Conservation (phyloP, 1,140 invertebrate species). For the Varroa destructor region DNA sequence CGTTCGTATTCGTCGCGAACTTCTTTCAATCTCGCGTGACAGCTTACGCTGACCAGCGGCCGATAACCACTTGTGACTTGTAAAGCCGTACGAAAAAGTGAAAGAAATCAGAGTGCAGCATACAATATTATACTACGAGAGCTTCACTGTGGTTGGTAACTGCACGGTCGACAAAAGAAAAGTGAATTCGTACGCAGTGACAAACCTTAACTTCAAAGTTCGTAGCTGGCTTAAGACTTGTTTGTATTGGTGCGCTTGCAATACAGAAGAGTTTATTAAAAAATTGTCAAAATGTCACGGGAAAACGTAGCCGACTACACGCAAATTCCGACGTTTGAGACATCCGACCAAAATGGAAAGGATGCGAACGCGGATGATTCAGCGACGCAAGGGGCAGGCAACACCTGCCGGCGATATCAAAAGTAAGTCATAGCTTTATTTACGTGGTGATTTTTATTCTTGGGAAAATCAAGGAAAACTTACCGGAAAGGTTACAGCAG, state of each 20-base stretch:
- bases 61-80: too few species aligned
- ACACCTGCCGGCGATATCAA: not conserved
- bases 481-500: too few species aligned
- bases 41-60: too few species aligned
- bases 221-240: not conserved
- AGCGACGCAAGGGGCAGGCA: not conserved
- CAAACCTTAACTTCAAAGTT: not conserved
- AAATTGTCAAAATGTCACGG: not conserved
- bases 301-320: conserved; percentile 26
- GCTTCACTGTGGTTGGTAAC: too few species aligned
- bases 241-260: not conserved
- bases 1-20: too few species aligned
- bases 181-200: too few species aligned
- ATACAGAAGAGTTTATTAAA: not conserved
- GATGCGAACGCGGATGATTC: not conserved
- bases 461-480: too few species aligned
- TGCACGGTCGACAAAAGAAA: too few species aligned
- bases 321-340: conserved; percentile 21
- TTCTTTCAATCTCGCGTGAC: too few species aligned
- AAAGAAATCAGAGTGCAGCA: too few species aligned
- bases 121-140: too few species aligned
- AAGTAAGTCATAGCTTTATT: not conserved
- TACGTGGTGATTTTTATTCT: not conserved
- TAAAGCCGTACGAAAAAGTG: too few species aligned
- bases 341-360: conserved; percentile 9